Conservation (phyloP, 2,888 invertebrate genomes). For the Troides oblongomaculatus region DNA sequence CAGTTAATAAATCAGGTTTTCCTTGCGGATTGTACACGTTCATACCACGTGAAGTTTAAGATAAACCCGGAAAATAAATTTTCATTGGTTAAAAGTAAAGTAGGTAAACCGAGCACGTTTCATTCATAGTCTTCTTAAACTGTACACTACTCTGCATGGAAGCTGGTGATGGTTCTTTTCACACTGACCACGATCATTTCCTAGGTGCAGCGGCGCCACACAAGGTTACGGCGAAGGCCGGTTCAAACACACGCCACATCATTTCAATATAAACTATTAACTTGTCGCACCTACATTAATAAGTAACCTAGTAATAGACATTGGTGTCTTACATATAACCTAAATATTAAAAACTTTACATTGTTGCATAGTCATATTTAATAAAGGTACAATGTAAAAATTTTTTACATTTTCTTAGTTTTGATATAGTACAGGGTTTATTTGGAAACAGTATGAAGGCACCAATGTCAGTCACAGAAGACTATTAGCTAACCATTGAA, state of each 20-base stretch:
- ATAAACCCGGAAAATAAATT: no score
- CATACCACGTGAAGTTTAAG: no score
- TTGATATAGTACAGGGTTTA: no score
- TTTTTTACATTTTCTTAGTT: no score
- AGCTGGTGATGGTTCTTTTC: conserved; percentile 21
- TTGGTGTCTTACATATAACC: conserved; percentile 16
- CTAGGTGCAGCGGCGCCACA: conserved; percentile 8
- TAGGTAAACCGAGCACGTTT: no score
- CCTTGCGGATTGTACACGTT: no score
- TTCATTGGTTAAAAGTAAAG: no score
- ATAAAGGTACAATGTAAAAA: no score
- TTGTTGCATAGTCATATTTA: no score
- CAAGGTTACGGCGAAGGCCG: conserved; percentile 8
- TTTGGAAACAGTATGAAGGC: conserved; percentile 18
- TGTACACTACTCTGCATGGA: conserved; percentile 13
- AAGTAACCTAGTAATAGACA: conserved; percentile 18
- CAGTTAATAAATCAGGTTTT: no score
- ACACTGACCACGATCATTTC: conserved; percentile 8
- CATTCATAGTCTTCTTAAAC: not conserved
- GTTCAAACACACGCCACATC: not conserved
- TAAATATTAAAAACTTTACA: not conserved
- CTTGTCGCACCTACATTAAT: conserved; percentile 21
- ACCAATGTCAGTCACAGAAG: conserved; percentile 22
- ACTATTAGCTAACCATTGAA: conserved; percentile 28
- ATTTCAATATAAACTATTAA: conserved; percentile 1